A percentile compares a stretch with the other conserved stretches of the same genome.
Conservation (phyloP, 2,888 invertebrate species). For the Drosophila cyrtoloma region DNA sequence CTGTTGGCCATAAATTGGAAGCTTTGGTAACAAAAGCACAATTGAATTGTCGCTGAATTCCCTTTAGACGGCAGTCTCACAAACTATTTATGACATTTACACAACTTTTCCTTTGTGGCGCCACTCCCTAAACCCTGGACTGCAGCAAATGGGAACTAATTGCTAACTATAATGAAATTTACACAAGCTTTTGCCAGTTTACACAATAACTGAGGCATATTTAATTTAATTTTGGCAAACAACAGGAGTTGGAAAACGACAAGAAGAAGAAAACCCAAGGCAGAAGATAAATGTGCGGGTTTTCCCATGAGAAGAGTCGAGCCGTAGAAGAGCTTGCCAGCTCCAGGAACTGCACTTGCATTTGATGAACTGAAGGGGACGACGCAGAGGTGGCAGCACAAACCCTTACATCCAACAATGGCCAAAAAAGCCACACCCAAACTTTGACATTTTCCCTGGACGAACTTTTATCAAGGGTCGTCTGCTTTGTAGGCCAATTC, state of each 20-base stretch:
- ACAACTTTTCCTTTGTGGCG: slow-evolving; percentile 1
- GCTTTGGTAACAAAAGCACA: slow-evolving; percentile 14
- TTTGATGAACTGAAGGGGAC: background rate
- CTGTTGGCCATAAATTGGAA: background rate
- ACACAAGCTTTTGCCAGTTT: slow-evolving; percentile 41
- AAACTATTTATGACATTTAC: slow-evolving; percentile 41
- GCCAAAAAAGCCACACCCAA: slow-evolving; percentile 56
- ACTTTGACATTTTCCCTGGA: slow-evolving; percentile 58
- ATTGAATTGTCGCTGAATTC: slow-evolving; percentile 29
- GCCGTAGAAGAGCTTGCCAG: background rate
- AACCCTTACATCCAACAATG: slow-evolving; percentile 17
- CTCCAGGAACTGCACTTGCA: slow-evolving; percentile 41
- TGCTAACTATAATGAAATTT: slow-evolving; percentile 50
- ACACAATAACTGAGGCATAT: slow-evolving; percentile 48
- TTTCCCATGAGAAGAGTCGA: slow-evolving; percentile 24
- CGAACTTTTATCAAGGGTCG: slow-evolving; percentile 17
- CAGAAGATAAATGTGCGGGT: slow-evolving; percentile 42
- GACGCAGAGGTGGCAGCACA: background rate
- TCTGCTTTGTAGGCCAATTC: slow-evolving; percentile 58
- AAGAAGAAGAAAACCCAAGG: slow-evolving; percentile 8
- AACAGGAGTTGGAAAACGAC: slow-evolving; percentile 26
- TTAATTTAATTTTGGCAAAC: slow-evolving; percentile 62
- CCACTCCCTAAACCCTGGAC: background rate
- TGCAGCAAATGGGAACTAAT: slow-evolving; percentile 34
- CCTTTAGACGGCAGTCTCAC: background rate